Evolutionary conservation across 2,888 invertebrate genomes (phyloP), one percentile per base, ranked within the genome.

Genomic region (Ypsolopha sequella): DNA sequence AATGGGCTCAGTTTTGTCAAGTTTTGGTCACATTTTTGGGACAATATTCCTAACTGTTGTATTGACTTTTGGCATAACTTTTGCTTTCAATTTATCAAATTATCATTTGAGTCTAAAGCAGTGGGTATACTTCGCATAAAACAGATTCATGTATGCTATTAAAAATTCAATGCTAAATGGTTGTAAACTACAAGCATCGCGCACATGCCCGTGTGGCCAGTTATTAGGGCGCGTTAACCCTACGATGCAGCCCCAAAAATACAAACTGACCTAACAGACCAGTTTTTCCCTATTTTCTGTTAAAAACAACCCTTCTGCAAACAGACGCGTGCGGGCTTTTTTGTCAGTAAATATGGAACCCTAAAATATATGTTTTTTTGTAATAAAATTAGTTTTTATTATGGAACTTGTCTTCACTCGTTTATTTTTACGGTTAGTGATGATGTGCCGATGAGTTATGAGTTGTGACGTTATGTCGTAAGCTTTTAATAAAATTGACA

Each of bases 211-310:
- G 58, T 64, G 60, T 68, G 76, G 62, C 66, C 77, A 76, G 76
- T 76, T 72, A 75, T 75, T 75, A 75, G 78, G 80, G 79, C 72
- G 75, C 69, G 73, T 70, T 69, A 80, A 77, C 81, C 85, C 82
- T 79, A 74, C 67, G 52, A 50, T 63, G 57, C 65, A 53, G 61
- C 69, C 74, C 68, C 66, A 55, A 58, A 62, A 57, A 49, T 49
- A 52, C 61, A 57, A 55, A 66, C 58, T 82, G 82, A 84, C 85
- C 85, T 73, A 67, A 53, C 49, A 68, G 73, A 79, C 82, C 76
- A 73, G 65, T 45, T 36, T 36, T 43, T 49, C 13, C 48, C 49
- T 38, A 41, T 41, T 70, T 72, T 75, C 70, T 70, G 65, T 68
- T 66, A 77, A 76, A 71, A 67, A 60, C 64, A 68, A 71, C 74